Percentiles rank a stretch among this genome's conserved stretches.
phyloP scores from a whole-genome alignment of 2,888 invertebrate genomes.

The Pyrocoelia pectoralis region DNA sequence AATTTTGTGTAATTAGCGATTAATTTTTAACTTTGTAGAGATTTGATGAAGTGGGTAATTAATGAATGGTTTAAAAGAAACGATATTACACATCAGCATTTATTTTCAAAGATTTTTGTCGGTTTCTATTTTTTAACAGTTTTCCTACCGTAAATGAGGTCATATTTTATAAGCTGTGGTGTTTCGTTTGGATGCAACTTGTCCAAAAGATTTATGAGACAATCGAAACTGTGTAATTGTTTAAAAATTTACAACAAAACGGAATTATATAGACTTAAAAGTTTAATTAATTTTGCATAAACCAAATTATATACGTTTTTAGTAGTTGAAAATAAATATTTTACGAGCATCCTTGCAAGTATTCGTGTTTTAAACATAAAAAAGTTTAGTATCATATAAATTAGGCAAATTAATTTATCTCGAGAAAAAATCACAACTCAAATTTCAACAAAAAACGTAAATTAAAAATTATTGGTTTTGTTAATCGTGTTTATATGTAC shows the following conservation, averaged over 20 bases:
- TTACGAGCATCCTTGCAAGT: conserved; percentile 11
- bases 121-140: too few relatives aligned
- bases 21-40: too few relatives aligned
- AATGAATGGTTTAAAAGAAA: too few relatives aligned
- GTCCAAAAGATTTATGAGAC: background rate
- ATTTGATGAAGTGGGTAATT: too few relatives aligned
- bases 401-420: conserved; percentile 34
- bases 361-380: conserved; percentile 27
- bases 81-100: too few relatives aligned
- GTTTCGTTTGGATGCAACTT: background rate
- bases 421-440: conserved; percentile 24
- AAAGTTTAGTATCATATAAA: conserved; percentile 24
- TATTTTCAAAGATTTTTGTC: too few relatives aligned
- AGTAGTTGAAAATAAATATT: conserved; percentile 20
- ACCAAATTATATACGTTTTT: conserved; percentile 1
- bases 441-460: conserved; percentile 30
- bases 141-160: too few relatives aligned
- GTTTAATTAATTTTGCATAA: conserved; percentile 2
- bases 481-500: conserved; percentile 42
- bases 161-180: too few relatives aligned
- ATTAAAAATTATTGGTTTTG: conserved; percentile 40
- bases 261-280: background rate
- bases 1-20: too few relatives aligned
- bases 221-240: background rate
- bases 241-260: background rate